Conservation (phyloP, 2,888 invertebrate genomes). For the Cephalotes varians region DNA sequence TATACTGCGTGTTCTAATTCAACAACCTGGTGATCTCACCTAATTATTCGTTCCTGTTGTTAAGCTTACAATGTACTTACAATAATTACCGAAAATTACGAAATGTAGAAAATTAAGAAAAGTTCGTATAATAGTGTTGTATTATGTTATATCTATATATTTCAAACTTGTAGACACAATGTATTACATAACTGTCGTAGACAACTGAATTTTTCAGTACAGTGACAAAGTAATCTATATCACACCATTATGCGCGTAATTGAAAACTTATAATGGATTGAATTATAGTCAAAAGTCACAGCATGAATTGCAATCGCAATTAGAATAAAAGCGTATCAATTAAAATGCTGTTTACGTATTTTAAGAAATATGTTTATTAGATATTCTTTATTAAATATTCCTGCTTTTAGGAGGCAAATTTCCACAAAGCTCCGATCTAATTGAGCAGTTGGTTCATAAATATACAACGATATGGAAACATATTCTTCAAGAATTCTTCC, state of each 20-base stretch:
- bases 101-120: not conserved
- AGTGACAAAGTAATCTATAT: slow-evolving; percentile 54
- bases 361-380: not conserved
- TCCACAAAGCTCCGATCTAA: slow-evolving; percentile 43
- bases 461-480: slow-evolving; percentile 63
- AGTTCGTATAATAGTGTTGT: not conserved
- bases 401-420: slow-evolving; percentile 6
- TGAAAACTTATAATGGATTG: not conserved
- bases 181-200: slow-evolving; percentile 47
- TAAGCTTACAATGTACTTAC: not conserved
- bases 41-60: no score
- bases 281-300: slow-evolving; percentile 3
- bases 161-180: slow-evolving; percentile 67
- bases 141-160: slow-evolving; percentile 63
- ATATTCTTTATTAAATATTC: not conserved
- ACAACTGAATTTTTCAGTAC: slow-evolving; percentile 35
- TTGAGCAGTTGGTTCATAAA: slow-evolving; percentile 65
- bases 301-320: slow-evolving; percentile 3
- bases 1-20: no score
- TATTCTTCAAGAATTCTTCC: slow-evolving; percentile 44
- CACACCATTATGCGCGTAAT: slow-evolving; percentile 28
- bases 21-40: no score
- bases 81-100: not conserved
- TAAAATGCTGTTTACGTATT: slow-evolving; percentile 30
- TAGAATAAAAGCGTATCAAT: slow-evolving; percentile 18